Evolutionary conservation across 1,140 invertebrate species (phyloP).

Genomic region (Anadara kagoshimensis): DNA sequence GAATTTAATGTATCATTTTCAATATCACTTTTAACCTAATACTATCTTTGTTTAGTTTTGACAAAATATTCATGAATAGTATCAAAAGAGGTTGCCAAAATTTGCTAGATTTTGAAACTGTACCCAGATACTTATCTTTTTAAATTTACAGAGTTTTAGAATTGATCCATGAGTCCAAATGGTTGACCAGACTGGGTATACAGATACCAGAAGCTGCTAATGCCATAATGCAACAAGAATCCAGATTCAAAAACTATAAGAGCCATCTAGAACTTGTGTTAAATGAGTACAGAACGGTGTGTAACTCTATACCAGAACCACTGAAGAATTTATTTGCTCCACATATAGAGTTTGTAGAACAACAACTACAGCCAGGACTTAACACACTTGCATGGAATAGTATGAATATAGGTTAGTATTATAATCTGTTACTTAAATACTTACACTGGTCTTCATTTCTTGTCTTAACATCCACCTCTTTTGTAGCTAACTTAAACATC

Average conservation of each 20-base stretch:
- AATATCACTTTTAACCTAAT: no score
- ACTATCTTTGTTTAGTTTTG: no score
- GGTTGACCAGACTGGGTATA: conserved; percentile 69
- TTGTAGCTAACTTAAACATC: no score
- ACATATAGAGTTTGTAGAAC: conserved; percentile 65
- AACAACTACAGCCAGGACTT: conserved; percentile 70
- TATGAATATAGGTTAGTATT: conserved; percentile 72
- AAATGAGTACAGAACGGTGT: conserved; percentile 62
- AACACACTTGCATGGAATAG: conserved; percentile 73
- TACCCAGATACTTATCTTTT: no score
- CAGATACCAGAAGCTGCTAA: conserved; percentile 68
- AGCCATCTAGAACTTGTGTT: conserved; percentile 70
- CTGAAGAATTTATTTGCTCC: conserved; percentile 63
- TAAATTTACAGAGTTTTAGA: conserved; percentile 65
- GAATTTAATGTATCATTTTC: no score
- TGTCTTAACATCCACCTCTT: no score
- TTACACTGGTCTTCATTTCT: no score
- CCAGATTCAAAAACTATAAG: conserved; percentile 72
- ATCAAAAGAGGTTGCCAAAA: no score
- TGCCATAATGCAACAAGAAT: conserved; percentile 68
- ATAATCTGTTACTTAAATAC: no score
- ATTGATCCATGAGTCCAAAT: conserved; percentile 72
- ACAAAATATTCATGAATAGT: no score
- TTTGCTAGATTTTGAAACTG: no score
- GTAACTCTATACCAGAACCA: conserved; percentile 61